These are phyloP conservation scores for Aix galericulata DNA, from an alignment of 2,113 vertebrate species.

Conservation along the genomic window DNA sequence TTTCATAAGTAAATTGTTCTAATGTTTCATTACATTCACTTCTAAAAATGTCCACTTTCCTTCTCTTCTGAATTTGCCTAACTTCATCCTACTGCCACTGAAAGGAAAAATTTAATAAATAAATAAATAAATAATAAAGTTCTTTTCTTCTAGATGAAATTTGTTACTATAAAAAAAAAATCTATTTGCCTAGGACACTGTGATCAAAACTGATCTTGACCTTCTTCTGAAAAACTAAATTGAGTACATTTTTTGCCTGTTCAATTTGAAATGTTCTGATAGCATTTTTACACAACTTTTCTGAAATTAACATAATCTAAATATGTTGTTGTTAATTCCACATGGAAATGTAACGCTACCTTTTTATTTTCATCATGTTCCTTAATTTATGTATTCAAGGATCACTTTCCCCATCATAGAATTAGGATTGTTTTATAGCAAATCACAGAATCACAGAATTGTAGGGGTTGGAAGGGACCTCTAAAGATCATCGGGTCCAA, in stretches of 20 bases:
- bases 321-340: not conserved
- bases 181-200: not conserved
- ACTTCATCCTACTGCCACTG: not conserved
- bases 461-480: too few species aligned
- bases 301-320: not conserved
- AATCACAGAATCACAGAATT: not conserved
- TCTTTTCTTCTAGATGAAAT: constrained; percentile 18
- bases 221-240: constrained; percentile 15
- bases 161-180: not conserved
- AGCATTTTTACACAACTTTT: constrained; percentile 6
- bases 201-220: not conserved
- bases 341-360: not conserved
- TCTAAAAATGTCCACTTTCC: constrained; percentile 1
- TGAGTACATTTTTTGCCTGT: not conserved
- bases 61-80: constrained; percentile 14
- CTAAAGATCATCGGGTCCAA: too few species aligned
- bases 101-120: not conserved
- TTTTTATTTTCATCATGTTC: not conserved
- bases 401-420: not conserved
- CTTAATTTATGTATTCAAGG: not conserved
- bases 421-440: not conserved
- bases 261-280: not conserved
- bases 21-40: constrained; percentile 20
- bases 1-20: constrained; percentile 41
- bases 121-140: fast-evolving